Conservation (phyloP, 2,797 vertebrate species). For the Lagocephalus sceleratus region DNA sequence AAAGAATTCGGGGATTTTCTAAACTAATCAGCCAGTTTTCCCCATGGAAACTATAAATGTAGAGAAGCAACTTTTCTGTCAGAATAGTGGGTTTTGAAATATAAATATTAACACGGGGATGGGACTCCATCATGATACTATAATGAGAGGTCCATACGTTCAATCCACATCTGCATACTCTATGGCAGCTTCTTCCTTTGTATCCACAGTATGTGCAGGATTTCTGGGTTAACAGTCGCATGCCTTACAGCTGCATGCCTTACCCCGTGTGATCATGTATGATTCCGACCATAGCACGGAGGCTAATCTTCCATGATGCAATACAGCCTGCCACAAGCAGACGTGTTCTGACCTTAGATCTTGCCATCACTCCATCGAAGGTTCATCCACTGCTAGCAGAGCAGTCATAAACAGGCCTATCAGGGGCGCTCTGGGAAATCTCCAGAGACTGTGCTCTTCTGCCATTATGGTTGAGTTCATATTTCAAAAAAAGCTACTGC, state of each 20-base stretch:
- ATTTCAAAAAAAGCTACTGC: constrained; percentile 26
- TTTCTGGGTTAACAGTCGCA: constrained; percentile 26
- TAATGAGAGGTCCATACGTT: constrained; percentile 39
- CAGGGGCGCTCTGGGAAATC: constrained; percentile 63
- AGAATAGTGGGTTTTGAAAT: constrained; percentile 27
- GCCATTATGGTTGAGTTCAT: constrained; percentile 56
- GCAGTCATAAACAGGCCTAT: constrained; percentile 70
- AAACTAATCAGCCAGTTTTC: constrained; percentile 48
- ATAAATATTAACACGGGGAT: constrained; percentile 19
- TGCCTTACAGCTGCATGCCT: not conserved
- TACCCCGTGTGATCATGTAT: no score
- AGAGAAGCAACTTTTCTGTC: constrained; percentile 21
- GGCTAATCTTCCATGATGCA: constrained; percentile 26
- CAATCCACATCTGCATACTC: constrained; percentile 27
- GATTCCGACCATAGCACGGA: no score
- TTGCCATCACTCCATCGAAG: constrained; percentile 76
- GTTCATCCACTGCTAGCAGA: constrained; percentile 66
- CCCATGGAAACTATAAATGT: constrained; percentile 17
- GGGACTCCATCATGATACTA: constrained; percentile 19
- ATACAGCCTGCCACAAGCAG: constrained; percentile 17
- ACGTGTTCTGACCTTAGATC: constrained; percentile 68
- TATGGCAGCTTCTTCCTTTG: constrained; percentile 38
- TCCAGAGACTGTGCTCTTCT: no score
- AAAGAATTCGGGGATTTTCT: constrained; percentile 38
- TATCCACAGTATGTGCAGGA: constrained; percentile 34